Conservation (phyloP, 2,797 vertebrate genomes). For the Serranus cabrilla region DNA sequence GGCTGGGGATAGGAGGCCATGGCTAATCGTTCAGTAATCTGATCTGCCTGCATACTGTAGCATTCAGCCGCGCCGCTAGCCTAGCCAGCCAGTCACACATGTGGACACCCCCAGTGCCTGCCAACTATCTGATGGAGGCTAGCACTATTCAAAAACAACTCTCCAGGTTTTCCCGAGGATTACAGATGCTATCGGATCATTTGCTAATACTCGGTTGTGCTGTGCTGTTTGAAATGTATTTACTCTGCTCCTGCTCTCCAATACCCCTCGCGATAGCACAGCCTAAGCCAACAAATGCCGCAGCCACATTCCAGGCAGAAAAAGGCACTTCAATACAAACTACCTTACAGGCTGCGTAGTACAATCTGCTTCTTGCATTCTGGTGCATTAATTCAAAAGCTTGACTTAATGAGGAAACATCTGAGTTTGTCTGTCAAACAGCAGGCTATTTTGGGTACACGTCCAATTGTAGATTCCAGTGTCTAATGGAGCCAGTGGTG, state of each 20-base stretch:
- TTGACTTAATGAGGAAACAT: slow-evolving; percentile 59
- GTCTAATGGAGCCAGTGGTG: slow-evolving; percentile 54
- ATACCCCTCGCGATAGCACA: slow-evolving; percentile 46
- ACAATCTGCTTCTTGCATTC: slow-evolving; percentile 37
- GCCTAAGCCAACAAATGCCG: slow-evolving; percentile 63
- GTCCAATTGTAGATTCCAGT: slow-evolving; percentile 61
- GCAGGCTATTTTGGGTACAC: slow-evolving; percentile 53
- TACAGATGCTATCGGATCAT: slow-evolving; percentile 82
- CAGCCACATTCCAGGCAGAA: slow-evolving; percentile 60
- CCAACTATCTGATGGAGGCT: slow-evolving; percentile 78
- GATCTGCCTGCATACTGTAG: slow-evolving; percentile 84
- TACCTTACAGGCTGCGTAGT: slow-evolving; percentile 31
- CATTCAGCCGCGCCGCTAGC: slow-evolving; percentile 72
- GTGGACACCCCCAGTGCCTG: slow-evolving; percentile 74
- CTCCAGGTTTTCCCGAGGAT: slow-evolving; percentile 83
- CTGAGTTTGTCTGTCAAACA: slow-evolving; percentile 55
- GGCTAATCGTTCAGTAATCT: slow-evolving; percentile 87
- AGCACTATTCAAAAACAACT: slow-evolving; percentile 73
- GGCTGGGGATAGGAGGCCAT: slow-evolving; percentile 80
- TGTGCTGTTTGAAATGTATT: slow-evolving; percentile 77
- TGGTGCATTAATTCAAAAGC: slow-evolving; percentile 47
- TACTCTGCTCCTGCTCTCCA: slow-evolving; percentile 70
- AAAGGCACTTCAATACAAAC: slow-evolving; percentile 38
- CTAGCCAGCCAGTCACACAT: slow-evolving; percentile 78
- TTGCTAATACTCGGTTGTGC: slow-evolving; percentile 78